Evolutionary conservation across 2,113 vertebrate species (phyloP).

Genomic region (Elanus axillaris): DNA sequence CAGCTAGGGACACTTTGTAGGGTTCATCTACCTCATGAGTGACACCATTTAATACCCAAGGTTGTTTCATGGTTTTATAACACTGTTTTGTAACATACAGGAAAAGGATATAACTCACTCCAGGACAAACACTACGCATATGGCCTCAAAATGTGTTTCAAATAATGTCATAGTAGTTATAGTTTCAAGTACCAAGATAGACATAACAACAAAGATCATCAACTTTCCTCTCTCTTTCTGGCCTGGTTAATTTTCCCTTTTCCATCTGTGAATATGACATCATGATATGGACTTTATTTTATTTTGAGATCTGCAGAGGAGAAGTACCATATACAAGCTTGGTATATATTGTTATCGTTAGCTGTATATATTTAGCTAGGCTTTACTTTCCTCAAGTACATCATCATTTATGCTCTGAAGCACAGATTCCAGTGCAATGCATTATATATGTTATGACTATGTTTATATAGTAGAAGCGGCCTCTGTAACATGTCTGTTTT

Average conservation of each 20-base stretch:
- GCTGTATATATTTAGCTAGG: not conserved
- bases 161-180: not conserved
- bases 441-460: not conserved
- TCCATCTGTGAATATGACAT: not conserved
- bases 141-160: conserved; percentile 12
- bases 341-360: not conserved
- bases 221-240: not conserved
- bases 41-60: not conserved
- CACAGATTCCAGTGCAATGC: not conserved
- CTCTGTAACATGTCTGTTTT: conserved; percentile 9
- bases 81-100: not conserved
- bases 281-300: not conserved
- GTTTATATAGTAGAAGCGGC: conserved; percentile 7
- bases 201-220: conserved; percentile 11
- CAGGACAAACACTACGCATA: conserved; percentile 1
- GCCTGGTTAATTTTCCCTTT: conserved; percentile 3
- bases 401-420: not conserved
- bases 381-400: conserved; percentile 8
- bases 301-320: not conserved
- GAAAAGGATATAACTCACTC: not conserved
- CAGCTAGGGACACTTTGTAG: not conserved
- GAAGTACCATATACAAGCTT: not conserved
- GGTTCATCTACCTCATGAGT: not conserved
- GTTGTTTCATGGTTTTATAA: not conserved
- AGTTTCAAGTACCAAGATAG: not conserved